Evolutionary conservation across 2,797 vertebrate genomes (phyloP).

Genomic region (Falco columbarius): DNA sequence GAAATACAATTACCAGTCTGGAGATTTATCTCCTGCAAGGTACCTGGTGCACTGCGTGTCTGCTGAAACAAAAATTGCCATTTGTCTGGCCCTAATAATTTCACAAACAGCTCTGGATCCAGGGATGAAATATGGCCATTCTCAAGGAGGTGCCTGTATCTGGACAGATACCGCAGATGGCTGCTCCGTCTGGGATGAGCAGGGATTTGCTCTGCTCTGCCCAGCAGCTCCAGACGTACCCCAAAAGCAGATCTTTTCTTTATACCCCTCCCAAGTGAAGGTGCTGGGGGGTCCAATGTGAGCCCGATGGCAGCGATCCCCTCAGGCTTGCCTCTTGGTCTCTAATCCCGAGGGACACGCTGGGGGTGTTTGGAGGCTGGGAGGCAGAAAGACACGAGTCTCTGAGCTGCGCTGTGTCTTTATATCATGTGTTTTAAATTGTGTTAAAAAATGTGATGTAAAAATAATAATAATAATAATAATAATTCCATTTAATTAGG

Average conservation of each 20-base stretch:
- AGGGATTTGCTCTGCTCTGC: not conserved
- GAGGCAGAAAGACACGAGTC: not conserved
- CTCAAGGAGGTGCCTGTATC: not conserved
- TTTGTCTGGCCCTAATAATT: not conserved
- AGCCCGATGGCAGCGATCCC: not conserved
- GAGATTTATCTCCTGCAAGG: not conserved
- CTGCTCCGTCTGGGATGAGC: not conserved
- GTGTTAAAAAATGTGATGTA: not conserved
- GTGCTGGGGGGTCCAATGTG: not conserved
- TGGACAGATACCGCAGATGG: not conserved
- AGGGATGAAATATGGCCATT: not conserved
- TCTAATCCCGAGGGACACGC: rapidly evolving
- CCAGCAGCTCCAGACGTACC: not conserved
- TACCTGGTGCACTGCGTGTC: not conserved
- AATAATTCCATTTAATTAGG: not conserved
- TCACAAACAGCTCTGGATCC: not conserved
- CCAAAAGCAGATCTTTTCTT: rapidly evolving
- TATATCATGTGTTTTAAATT: not conserved
- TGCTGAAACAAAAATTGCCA: not conserved
- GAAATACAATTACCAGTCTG: not conserved
- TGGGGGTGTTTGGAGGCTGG: not conserved
- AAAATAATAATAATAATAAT: not conserved
- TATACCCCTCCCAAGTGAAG: not conserved
- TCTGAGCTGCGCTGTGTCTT: not conserved
- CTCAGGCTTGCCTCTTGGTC: rapidly evolving